Conservation (phyloP, 1,140 invertebrate genomes). For the Papilio glaucus region DNA sequence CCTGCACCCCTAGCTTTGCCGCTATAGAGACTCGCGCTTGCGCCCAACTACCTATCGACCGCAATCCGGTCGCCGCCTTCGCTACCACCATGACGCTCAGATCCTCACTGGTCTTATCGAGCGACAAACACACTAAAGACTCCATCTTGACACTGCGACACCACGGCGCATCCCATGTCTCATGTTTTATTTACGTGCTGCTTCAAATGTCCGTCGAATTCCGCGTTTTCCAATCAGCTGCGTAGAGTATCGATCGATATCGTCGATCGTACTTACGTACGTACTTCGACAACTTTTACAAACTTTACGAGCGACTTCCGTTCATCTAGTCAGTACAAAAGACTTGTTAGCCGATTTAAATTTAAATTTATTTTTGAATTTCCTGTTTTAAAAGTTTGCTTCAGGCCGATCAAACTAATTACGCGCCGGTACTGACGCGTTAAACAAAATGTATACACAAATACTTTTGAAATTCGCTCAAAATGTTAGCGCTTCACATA, state of each 20-base stretch:
- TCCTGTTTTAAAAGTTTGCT: neutral
- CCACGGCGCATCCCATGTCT: constrained; percentile 49
- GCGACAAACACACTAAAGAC: constrained; percentile 59
- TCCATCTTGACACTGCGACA: constrained; percentile 50
- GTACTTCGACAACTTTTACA: constrained; percentile 12
- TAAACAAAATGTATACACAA: neutral
- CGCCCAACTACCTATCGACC: constrained; percentile 65
- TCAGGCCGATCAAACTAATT: neutral
- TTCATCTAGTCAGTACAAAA: neutral
- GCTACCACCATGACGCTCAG: constrained; percentile 56
- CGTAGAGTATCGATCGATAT: neutral
- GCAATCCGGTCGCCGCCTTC: constrained; percentile 58
- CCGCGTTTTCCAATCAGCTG: neutral
- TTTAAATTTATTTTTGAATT: neutral
- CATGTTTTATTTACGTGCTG: constrained; percentile 50
- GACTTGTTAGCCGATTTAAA: neutral
- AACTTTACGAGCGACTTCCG: neutral
- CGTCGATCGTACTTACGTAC: neutral
- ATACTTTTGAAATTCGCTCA: neutral
- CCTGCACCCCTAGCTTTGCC: constrained; percentile 46
- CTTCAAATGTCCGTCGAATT: constrained; percentile 31
- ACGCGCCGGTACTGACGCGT: neutral
- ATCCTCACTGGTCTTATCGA: constrained; percentile 65
- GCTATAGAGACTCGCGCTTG: constrained; percentile 55
- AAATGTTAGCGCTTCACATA: neutral